Percentiles rank a stretch among this genome's conserved stretches.
These are phyloP conservation scores for Cephus cinctus DNA, from an alignment of 1,140 invertebrate genomes.

Conservation along the genomic window DNA sequence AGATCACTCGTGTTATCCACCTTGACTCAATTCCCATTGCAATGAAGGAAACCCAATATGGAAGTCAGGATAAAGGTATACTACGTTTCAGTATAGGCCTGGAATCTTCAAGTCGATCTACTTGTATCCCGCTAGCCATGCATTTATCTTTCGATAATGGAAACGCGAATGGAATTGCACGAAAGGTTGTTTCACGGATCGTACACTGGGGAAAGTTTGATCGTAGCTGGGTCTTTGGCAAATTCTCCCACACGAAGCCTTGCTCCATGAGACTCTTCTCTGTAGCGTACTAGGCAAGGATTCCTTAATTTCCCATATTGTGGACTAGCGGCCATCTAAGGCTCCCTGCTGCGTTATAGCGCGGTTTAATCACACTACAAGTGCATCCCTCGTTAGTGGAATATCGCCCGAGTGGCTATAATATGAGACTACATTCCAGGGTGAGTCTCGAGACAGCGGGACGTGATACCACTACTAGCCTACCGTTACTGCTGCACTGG, in stretches of 20 bases:
- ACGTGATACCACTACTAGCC: slow-evolving; percentile 25
- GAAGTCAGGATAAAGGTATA: too few relatives aligned
- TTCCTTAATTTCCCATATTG: slow-evolving; percentile 49
- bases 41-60: too few relatives aligned
- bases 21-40: too few relatives aligned
- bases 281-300: slow-evolving; percentile 13
- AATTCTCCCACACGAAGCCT: background rate
- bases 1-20: too few relatives aligned
- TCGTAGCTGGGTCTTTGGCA: background rate
- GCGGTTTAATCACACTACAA: slow-evolving; percentile 48
- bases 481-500: slow-evolving; percentile 24
- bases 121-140: too few relatives aligned
- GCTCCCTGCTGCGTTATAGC: slow-evolving; percentile 46
- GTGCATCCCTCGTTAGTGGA: slow-evolving; percentile 49
- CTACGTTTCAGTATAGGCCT: too few relatives aligned
- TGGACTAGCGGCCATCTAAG: slow-evolving; percentile 30
- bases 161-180: too few relatives aligned
- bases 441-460: slow-evolving; percentile 27
- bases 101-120: too few relatives aligned
- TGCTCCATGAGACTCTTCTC: background rate
- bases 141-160: too few relatives aligned
- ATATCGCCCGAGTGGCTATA: slow-evolving; percentile 45
- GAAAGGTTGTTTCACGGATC: too few relatives aligned
- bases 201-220: background rate
- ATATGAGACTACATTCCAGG: slow-evolving; percentile 44